A percentile compares a stretch with the other conserved stretches of the same genome.
phyloP scores from a whole-genome alignment of 1,140 invertebrate species.

The Stegodyphus mimosarum region DNA sequence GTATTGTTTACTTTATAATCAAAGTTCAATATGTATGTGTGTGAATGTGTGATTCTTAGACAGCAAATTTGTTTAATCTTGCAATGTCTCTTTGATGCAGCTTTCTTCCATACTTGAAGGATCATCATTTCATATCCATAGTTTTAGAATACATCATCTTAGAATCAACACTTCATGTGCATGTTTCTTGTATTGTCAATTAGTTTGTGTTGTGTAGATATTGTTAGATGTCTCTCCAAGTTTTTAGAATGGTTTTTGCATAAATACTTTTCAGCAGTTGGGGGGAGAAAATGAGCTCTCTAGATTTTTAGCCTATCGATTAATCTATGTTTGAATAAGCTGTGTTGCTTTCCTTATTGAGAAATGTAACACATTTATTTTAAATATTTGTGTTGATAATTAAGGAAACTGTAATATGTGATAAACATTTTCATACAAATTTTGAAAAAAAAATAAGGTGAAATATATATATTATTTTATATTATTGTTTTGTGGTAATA shows the following conservation, averaged over 20 bases:
- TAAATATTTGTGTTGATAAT: neutral
- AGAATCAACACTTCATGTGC: conserved; percentile 14
- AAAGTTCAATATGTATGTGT: no score
- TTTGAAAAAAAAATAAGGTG: no score
- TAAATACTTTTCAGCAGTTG: neutral
- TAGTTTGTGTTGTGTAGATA: conserved; percentile 22
- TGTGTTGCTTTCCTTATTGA: neutral
- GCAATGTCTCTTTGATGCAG: neutral
- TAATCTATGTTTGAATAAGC: neutral
- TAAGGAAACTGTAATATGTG: neutral
- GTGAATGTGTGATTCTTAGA: no score
- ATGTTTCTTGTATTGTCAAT: conserved; percentile 8
- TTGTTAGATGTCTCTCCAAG: conserved; percentile 4
- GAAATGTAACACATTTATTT: neutral
- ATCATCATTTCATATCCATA: conserved; percentile 18
- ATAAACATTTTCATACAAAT: no score
- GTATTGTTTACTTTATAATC: neutral
- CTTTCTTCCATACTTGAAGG: conserved; percentile 22
- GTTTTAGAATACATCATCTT: neutral
- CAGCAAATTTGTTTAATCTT: no score
- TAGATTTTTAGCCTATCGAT: neutral
- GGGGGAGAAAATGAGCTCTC: neutral
- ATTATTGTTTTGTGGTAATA: no score
- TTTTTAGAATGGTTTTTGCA: conserved; percentile 15
- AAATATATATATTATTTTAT: no score